phyloP scores from a whole-genome alignment of 2,113 vertebrate species.

The Gopherus flavomarginatus region DNA sequence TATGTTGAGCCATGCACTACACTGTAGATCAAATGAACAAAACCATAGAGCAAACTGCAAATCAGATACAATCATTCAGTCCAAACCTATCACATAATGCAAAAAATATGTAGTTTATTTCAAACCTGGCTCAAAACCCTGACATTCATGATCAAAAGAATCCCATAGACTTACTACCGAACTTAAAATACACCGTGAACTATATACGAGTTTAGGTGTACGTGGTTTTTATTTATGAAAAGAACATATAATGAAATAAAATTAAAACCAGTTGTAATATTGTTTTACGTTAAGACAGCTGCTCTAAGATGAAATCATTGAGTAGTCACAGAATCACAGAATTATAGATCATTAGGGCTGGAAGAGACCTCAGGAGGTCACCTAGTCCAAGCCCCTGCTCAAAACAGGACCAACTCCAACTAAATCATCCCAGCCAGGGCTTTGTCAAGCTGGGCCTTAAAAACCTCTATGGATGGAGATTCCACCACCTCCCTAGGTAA shows the following conservation, averaged over 20 bases:
- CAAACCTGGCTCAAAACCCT: not conserved
- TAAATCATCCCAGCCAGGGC: too few species aligned
- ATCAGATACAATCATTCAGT: not conserved
- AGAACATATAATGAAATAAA: not conserved
- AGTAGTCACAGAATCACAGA: too few species aligned
- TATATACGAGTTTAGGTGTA: not conserved
- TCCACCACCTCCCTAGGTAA: too few species aligned
- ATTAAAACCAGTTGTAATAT: not conserved
- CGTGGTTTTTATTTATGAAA: not conserved
- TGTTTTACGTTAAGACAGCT: not conserved
- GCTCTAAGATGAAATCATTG: slow-evolving; percentile 23
- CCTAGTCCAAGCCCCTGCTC: too few species aligned
- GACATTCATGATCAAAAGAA: not conserved
- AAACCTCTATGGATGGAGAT: too few species aligned
- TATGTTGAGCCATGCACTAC: not conserved
- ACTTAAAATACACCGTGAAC: not conserved
- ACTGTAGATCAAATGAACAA: not conserved
- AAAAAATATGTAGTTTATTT: not conserved
- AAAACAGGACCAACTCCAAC: too few species aligned
- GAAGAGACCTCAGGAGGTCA: too few species aligned
- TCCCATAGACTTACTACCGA: not conserved
- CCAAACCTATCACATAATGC: not conserved
- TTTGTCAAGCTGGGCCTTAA: too few species aligned
- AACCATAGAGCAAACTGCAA: not conserved
- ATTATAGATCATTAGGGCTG: too few species aligned